A percentile compares a stretch with the other conserved stretches of the same genome.
Conservation (phyloP, 2,797 vertebrate species). For the Ctenopoma kingsleyae region DNA sequence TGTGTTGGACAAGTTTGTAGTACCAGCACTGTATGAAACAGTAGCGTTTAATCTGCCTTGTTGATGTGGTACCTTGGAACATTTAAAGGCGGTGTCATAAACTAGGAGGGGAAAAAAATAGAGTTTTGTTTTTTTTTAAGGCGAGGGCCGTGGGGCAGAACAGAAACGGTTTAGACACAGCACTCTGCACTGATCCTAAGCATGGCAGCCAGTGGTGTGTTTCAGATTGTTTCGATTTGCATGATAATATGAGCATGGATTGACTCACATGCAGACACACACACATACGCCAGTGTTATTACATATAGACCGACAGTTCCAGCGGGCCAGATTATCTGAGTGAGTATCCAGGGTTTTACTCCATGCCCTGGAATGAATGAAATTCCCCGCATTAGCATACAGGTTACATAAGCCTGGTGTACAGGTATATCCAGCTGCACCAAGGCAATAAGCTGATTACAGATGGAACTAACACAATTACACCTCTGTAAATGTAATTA, state of each 20-base stretch:
- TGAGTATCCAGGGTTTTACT: slow-evolving; percentile 64
- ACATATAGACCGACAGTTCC: slow-evolving; percentile 55
- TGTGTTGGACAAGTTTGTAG: slow-evolving; percentile 36
- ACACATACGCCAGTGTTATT: slow-evolving; percentile 54
- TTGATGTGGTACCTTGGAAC: slow-evolving; percentile 47
- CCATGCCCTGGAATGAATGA: slow-evolving; percentile 65
- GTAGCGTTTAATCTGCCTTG: slow-evolving; percentile 42
- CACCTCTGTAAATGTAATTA: slow-evolving; percentile 73
- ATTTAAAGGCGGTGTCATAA: slow-evolving; percentile 19
- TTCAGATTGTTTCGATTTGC: slow-evolving; percentile 79
- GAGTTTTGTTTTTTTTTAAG: slow-evolving; percentile 12
- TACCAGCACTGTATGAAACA: slow-evolving; percentile 4
- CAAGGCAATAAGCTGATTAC: slow-evolving; percentile 81
- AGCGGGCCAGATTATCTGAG: slow-evolving; percentile 72
- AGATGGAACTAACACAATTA: slow-evolving; percentile 80
- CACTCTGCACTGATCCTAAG: slow-evolving; percentile 68
- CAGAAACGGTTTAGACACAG: slow-evolving; percentile 72
- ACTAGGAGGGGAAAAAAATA: slow-evolving; percentile 36
- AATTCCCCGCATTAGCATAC: slow-evolving; percentile 62
- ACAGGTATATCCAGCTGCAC: slow-evolving; percentile 75
- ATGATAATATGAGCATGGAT: slow-evolving; percentile 75
- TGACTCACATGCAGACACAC: slow-evolving; percentile 21
- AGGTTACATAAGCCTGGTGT: slow-evolving; percentile 70
- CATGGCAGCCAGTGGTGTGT: slow-evolving; percentile 72
- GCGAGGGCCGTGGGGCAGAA: slow-evolving; percentile 34